Evolutionary conservation across 2,113 vertebrate species (phyloP).

Genomic region (Corydoras sp.): DNA sequence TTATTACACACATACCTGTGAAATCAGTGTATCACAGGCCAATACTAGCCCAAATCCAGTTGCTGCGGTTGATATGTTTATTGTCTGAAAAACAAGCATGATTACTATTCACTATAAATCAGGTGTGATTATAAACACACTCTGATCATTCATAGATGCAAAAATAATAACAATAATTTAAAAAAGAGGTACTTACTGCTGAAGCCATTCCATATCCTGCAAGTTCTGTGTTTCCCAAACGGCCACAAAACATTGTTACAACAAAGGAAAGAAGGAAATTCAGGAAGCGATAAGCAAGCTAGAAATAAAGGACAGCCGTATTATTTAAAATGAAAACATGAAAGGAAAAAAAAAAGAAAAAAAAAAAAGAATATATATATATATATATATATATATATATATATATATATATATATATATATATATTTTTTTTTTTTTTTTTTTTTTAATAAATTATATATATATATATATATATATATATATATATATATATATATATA

Average conservation of each 20-base stretch:
- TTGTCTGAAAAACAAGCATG: constrained; percentile 63
- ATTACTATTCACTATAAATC: no score
- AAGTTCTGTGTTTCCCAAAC: constrained; percentile 80
- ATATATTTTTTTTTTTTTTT: no score
- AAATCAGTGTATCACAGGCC: constrained; percentile 86
- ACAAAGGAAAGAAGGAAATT: constrained; percentile 79
- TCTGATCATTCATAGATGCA: no score
- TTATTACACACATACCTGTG: constrained; percentile 73
- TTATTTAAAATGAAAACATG: neutral
- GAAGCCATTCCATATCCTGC: constrained; percentile 81
- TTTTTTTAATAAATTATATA: no score
- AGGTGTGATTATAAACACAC: no score
- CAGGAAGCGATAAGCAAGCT: constrained; percentile 83
- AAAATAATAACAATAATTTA: no score
- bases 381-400: no score
- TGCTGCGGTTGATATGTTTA: constrained; percentile 77
- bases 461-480: no score
- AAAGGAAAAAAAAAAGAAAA: no score
- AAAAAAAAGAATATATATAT: neutral
- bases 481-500: no score
- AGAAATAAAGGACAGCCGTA: constrained; percentile 23
- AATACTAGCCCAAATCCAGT: constrained; percentile 77
- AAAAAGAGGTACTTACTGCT: constrained; percentile 61
- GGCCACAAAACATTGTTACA: constrained; percentile 87
- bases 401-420: no score